Percentiles rank a stretch among this genome's conserved stretches.
phyloP scores from a whole-genome alignment of 2,888 invertebrate species.

The Tetragonula carbonaria region DNA sequence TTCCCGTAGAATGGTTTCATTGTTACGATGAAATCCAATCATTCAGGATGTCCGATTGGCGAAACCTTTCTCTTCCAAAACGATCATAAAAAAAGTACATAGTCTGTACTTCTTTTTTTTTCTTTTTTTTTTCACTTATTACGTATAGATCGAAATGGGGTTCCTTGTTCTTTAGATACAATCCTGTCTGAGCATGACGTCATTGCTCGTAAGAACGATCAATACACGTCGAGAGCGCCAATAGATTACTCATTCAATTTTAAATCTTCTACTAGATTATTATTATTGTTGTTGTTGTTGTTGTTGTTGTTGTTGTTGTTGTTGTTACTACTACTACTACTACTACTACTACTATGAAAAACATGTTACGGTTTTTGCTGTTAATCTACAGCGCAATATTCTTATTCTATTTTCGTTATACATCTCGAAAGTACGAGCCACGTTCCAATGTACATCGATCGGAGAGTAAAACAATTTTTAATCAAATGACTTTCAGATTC shows the following conservation, averaged over 20 bases:
- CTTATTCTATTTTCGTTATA: too few relatives aligned
- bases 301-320: too few relatives aligned
- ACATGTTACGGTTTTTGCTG: neutral
- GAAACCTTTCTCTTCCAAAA: neutral
- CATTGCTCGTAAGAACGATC: constrained; percentile 80
- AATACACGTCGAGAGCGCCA: constrained; percentile 76
- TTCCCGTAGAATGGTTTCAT: neutral
- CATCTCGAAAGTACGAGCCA: neutral
- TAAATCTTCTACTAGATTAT: constrained; percentile 11
- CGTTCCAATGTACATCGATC: neutral
- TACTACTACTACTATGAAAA: neutral
- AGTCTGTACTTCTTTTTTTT: neutral
- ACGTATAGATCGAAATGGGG: constrained; percentile 28
- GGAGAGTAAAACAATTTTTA: neutral
- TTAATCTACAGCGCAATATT: neutral
- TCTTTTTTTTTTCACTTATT: neutral
- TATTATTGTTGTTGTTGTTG: neutral
- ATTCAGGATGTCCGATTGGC: neutral
- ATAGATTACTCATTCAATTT: constrained; percentile 63
- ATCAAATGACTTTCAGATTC: neutral
- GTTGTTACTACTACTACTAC: rapidly evolving
- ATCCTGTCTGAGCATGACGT: constrained; percentile 75
- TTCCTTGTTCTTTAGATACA: constrained; percentile 36
- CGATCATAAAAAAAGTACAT: neutral
- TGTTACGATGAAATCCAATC: constrained; percentile 13